These are phyloP conservation scores for Leptodactylus fallax DNA, from an alignment of 2,797 vertebrate species.

Conservation along the genomic window DNA sequence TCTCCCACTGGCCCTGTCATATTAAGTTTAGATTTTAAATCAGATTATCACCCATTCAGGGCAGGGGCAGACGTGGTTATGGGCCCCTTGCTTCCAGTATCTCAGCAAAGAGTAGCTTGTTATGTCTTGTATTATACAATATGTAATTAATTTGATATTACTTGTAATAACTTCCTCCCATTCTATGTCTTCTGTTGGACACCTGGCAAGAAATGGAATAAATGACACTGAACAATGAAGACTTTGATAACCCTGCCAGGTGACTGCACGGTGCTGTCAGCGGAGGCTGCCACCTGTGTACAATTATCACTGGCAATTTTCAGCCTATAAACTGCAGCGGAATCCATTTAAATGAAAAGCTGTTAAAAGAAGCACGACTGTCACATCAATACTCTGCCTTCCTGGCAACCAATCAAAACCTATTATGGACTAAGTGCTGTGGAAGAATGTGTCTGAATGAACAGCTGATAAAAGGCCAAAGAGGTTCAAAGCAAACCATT, in stretches of 20 bases:
- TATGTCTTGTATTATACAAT: neutral
- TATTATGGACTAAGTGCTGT: slow-evolving; percentile 58
- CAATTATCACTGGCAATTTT: slow-evolving; percentile 58
- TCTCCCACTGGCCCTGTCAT: too few species aligned
- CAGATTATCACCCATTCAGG: too few species aligned
- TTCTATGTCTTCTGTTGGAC: neutral
- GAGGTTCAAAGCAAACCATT: slow-evolving; percentile 52
- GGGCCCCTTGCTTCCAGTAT: too few species aligned
- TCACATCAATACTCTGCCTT: slow-evolving; percentile 52
- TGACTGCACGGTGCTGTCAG: slow-evolving; percentile 44
- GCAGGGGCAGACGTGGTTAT: too few species aligned
- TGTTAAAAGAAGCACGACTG: slow-evolving; percentile 59
- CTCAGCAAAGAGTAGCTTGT: too few species aligned
- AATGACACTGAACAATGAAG: slow-evolving; percentile 42
- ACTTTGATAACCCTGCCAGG: slow-evolving; percentile 46
- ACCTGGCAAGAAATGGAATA: neutral
- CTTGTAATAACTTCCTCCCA: neutral
- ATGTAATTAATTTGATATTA: neutral
- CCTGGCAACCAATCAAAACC: slow-evolving; percentile 63
- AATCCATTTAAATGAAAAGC: slow-evolving; percentile 61
- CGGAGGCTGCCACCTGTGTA: slow-evolving; percentile 52
- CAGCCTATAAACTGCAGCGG: slow-evolving; percentile 56
- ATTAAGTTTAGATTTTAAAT: too few species aligned
- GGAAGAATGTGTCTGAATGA: slow-evolving; percentile 61
- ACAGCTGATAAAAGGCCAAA: slow-evolving; percentile 59